Percentiles rank a stretch among this genome's conserved stretches.
Evolutionary conservation across 2,797 vertebrate species (phyloP).

Genomic region (Schizopygopsis malacanthus): DNA sequence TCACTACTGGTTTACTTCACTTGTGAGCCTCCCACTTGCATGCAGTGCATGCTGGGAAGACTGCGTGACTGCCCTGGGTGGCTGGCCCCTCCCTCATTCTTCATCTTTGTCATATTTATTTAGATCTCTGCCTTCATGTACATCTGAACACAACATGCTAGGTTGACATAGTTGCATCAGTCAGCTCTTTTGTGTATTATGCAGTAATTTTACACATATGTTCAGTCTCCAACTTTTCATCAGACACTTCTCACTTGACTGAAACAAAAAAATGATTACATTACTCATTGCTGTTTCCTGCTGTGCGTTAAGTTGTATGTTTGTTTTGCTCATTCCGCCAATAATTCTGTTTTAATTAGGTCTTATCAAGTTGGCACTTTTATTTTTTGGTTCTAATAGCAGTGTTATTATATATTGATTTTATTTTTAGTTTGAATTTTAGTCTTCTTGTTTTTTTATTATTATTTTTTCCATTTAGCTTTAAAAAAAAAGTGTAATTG

Average conservation of each 20-base stretch:
- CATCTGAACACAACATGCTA: conserved; percentile 31
- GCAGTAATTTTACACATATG: conserved; percentile 18
- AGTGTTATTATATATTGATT: background rate
- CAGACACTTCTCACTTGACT: conserved; percentile 17
- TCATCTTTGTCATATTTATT: conserved; percentile 44
- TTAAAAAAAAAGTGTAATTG: too few species aligned
- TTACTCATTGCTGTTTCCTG: conserved; percentile 19
- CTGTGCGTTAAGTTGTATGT: background rate
- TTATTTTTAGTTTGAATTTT: background rate
- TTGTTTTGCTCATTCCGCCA: conserved; percentile 15
- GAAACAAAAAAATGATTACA: conserved; percentile 18
- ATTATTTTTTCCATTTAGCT: background rate
- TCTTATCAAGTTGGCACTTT: background rate
- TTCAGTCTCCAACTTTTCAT: conserved; percentile 3
- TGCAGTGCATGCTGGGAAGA: conserved; percentile 68
- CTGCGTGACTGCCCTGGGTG: conserved; percentile 61
- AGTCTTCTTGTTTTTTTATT: background rate
- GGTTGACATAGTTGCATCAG: conserved; percentile 35
- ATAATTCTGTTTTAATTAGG: background rate
- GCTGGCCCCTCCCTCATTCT: conserved; percentile 56
- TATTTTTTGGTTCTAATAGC: background rate
- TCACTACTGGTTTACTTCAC: conserved; percentile 36
- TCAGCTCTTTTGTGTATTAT: background rate
- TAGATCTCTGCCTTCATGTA: conserved; percentile 39
- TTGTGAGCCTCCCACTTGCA: conserved; percentile 55